Percentiles rank a stretch among this genome's conserved stretches.
phyloP scores from a whole-genome alignment of 2,797 vertebrate species.

The Xiphophorus birchmanni region DNA sequence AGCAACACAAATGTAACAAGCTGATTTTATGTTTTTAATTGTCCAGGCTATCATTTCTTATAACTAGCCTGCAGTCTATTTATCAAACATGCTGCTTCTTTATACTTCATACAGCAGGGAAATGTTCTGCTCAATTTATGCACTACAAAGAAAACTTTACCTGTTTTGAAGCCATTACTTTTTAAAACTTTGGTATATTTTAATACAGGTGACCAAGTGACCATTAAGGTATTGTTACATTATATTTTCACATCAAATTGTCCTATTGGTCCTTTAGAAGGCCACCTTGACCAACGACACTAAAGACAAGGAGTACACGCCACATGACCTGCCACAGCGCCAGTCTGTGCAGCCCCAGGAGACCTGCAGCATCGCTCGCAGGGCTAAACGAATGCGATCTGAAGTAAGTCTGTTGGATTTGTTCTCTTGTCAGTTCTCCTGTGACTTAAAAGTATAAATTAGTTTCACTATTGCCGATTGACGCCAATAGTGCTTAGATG shows the following conservation, averaged over 20 bases:
- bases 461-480: not conserved
- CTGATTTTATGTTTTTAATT: not conserved
- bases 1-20: not conserved
- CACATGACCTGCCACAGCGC: slow-evolving; percentile 93
- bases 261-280: slow-evolving; percentile 77
- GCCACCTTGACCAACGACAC: slow-evolving; percentile 91
- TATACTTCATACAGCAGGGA: not conserved
- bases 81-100: not conserved
- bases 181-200: not conserved
- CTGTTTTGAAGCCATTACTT: not conserved
- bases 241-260: not conserved
- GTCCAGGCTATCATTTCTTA: not conserved
- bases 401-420: slow-evolving; percentile 81
- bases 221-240: not conserved
- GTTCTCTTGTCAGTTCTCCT: not conserved
- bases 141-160: not conserved
- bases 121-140: not conserved
- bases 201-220: no score
- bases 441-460: not conserved
- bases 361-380: slow-evolving; percentile 88
- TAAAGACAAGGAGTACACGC: slow-evolving; percentile 97
- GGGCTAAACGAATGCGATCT: slow-evolving; percentile 91
- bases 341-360: slow-evolving; percentile 92
- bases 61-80: not conserved
- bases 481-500: not conserved